Evolutionary conservation across 2,888 invertebrate genomes (phyloP), one percentile per base, ranked within the genome.

Genomic region (Sipha maydis): DNA sequence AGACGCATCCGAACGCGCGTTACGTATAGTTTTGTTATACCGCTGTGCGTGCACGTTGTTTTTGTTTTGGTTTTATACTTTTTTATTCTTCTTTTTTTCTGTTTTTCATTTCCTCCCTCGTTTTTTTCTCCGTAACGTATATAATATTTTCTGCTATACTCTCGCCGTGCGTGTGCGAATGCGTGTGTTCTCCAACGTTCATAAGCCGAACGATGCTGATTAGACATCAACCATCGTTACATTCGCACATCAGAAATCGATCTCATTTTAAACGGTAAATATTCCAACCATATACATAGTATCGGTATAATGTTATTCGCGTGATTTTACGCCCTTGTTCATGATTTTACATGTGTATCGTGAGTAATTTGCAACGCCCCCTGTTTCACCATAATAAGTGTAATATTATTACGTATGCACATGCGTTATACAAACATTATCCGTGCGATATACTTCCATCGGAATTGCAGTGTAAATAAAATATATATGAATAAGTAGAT

Each of bases 161-260:
- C 9, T 69, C 61, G n/a, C n/a, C 25, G 69, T 11, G 69, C 69
- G 28, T 28, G 69, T n/a, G 69, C 69, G 61, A 61, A 61, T 86
- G 71, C 56, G 71, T 9, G 83, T 34, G 85, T 82, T 88, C 79
- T 76, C 17, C 82, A 88, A 61, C 75, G 82, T 67, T 9, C 76
- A 19, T 69, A 85, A 82, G 80, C 88, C 61, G 67, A 88, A 88
- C 82, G 80, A 88, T 88, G 88, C 88, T 76, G 82, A 88, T 88
- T 61, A 88, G 88, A 88, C 34, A 88, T 88, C 88, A 28, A 88
- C 82, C 28, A 75, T 61, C 80, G 86, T 73, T 34, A 19, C 80
- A 31, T 88, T 88, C 34, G 41, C 79, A 73, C 38, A 75, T 88
- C 73, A 67, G 82, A 67, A 82, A 75, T 82, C 88, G 67, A 82